Evolutionary conservation across 1,140 invertebrate species (phyloP).

Genomic region (Thaumatotibia leucotreta): DNA sequence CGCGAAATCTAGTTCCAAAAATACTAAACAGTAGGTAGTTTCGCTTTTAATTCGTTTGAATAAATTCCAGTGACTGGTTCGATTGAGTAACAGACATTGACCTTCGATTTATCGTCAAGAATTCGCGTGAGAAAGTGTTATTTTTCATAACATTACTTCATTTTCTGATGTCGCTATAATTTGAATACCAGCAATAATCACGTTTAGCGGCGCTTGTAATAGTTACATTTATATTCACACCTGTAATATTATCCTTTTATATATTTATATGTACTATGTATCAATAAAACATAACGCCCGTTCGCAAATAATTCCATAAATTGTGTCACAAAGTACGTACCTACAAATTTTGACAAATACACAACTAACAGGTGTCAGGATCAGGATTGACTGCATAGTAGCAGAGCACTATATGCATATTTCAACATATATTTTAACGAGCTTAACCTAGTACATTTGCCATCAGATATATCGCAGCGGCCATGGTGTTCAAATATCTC

Average conservation of each 20-base stretch:
- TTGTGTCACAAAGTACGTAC: no score
- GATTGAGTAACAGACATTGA: constrained; percentile 35
- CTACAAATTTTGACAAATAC: no score
- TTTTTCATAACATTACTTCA: constrained; percentile 7
- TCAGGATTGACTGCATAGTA: no score
- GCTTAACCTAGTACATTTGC: no score
- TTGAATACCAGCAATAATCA: not conserved
- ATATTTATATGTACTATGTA: no score
- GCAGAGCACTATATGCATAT: no score
- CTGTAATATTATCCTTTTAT: not conserved
- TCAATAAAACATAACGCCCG: no score
- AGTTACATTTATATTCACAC: not conserved
- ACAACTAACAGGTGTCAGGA: no score
- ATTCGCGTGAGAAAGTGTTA: constrained; percentile 10
- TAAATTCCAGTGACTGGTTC: constrained; percentile 24
- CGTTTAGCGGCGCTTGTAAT: not conserved
- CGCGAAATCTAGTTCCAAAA: constrained; percentile 16
- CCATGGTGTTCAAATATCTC: no score
- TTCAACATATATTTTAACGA: no score
- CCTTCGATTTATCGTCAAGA: constrained; percentile 24
- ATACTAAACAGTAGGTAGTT: constrained; percentile 18
- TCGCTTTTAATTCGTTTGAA: constrained; percentile 21
- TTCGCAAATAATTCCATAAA: no score
- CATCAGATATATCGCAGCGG: no score
- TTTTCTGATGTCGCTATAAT: not conserved